Base-by-base conservation (phyloP, 2,113 vertebrate species). In the Ondatra zibethicus region DNA sequence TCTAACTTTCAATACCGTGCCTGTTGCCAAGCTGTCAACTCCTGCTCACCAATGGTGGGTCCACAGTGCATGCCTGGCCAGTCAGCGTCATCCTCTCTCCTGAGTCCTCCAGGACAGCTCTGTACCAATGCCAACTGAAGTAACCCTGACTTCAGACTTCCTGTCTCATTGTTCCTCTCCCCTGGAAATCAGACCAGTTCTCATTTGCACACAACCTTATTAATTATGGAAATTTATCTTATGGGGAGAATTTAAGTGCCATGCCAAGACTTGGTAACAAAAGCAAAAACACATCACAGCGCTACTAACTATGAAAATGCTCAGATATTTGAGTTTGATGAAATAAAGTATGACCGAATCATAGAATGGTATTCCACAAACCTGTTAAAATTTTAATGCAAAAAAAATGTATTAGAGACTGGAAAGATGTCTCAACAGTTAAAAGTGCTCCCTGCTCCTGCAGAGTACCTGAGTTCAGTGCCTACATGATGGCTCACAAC, bases 251-350 rank as follows among this genome's bases (percentile, higher is more conserved):
- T 63, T 80, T 4, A 96, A 95, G 68, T 55, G 23, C 9, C 66
- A 27, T 81, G 23, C 36, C 58, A 95, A 88, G 50, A 87, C 65
- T 50, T 72, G 89, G n/a, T 55, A 90, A 81, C 23, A 50, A 50
- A 52, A 73, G 23, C 70, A 73, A 73, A 13, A 75, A 63, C 12
- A 84, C 31, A 58, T 42, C 58, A 68, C 31, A 47, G 19, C 36
- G 58, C 87, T 85, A 94, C 70, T 91, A 78, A 78, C 61, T 65
- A 68, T 55, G 39, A 66, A 93, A 92, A 75, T 39, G 78, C n/a
- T 61, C 45, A 95, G 5, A 29, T 58, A 80, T n/a, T 39, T n/a
- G 47, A 11, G 31, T 66, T 55, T 52, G 89, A 21, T 97, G 66
- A 82, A 55, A 93, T 58, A 88, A 90, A 70, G 66, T 58, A 81